These are phyloP conservation scores for Nothura maculosa DNA, from an alignment of 2,797 vertebrate species.

Conservation along the genomic window DNA sequence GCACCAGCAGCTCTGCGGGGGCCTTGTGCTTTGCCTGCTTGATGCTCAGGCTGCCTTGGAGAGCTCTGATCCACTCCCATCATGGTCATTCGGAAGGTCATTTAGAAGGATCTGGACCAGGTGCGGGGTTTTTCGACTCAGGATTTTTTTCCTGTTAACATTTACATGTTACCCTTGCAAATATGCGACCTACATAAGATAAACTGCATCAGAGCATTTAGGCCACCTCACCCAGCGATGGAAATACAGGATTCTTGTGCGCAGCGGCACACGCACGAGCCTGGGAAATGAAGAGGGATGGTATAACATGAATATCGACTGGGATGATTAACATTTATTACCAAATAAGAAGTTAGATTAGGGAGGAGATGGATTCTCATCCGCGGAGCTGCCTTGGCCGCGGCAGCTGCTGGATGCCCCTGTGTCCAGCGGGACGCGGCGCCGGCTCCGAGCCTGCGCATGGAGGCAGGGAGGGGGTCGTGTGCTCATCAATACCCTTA, in stretches of 20 bases:
- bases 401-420: not conserved
- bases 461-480: not conserved
- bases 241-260: not conserved
- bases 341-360: not conserved
- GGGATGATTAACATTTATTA: not conserved
- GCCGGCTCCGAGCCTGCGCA: fast-evolving
- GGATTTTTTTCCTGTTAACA: not conserved
- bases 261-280: not conserved
- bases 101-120: not conserved
- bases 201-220: not conserved
- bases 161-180: not conserved
- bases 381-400: not conserved
- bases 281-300: not conserved
- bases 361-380: not conserved
- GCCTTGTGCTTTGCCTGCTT: not conserved
- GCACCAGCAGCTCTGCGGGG: fast-evolving
- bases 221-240: fast-evolving
- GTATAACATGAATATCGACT: not conserved
- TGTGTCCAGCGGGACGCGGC: fast-evolving
- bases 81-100: too few relatives aligned
- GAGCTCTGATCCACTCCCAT: not conserved
- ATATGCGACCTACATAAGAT: not conserved
- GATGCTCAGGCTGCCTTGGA: fast-evolving
- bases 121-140: not conserved
- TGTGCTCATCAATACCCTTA: not conserved